Percentiles rank a stretch among this genome's conserved stretches.
Evolutionary conservation across 1,140 invertebrate species (phyloP).

Genomic region (Zaprionus inermis): DNA sequence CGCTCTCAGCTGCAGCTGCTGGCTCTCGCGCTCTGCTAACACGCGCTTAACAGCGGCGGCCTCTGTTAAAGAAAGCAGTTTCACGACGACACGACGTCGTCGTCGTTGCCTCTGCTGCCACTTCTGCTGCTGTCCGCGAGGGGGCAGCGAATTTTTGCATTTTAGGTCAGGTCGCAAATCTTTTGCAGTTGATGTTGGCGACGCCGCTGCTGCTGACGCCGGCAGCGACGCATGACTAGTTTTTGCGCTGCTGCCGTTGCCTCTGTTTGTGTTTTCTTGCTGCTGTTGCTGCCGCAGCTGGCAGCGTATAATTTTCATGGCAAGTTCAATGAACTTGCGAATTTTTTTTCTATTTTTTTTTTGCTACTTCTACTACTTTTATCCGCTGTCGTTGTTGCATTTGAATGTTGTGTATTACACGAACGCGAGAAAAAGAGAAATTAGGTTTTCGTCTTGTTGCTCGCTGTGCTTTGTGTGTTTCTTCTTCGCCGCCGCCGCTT

Average conservation of each 20-base stretch:
- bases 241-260: conserved; percentile 43
- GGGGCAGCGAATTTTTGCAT: conserved; percentile 70
- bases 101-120: conserved; percentile 32
- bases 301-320: conserved; percentile 76
- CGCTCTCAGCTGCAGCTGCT: conserved; percentile 14
- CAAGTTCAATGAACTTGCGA: conserved; percentile 82
- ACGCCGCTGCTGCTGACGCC: conserved; percentile 20
- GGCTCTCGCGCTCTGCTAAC: conserved; percentile 18
- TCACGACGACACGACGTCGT: background rate
- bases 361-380: conserved; percentile 30
- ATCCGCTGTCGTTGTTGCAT: conserved; percentile 43
- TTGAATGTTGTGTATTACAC: conserved; percentile 48
- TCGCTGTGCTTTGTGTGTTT: no score
- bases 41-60: conserved; percentile 24
- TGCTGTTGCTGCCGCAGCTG: conserved; percentile 38
- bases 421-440: conserved; percentile 60
- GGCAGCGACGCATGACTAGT: conserved; percentile 70
- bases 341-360: conserved; percentile 56
- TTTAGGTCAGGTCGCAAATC: conserved; percentile 84
- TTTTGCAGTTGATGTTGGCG: conserved; percentile 48
- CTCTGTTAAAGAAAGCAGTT: conserved; percentile 27
- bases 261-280: conserved; percentile 44
- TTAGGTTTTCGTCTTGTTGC: conserved; percentile 50
- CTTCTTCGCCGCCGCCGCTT: conserved; percentile 10
- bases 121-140: conserved; percentile 8